These are phyloP conservation scores for Lithophane ornitopus DNA, from an alignment of 2,888 invertebrate species.

Conservation along the genomic window DNA sequence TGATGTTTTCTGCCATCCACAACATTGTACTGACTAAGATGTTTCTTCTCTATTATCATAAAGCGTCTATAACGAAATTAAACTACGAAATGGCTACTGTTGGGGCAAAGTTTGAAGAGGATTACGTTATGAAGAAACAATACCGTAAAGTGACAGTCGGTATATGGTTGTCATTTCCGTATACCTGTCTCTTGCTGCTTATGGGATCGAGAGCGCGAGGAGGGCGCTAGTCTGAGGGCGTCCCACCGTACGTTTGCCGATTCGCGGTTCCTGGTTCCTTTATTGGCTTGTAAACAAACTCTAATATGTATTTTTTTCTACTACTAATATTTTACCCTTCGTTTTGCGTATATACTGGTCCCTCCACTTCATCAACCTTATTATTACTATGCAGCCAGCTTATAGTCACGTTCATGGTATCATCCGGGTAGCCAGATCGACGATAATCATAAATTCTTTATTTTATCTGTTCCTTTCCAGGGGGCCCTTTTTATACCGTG, in stretches of 20 bases:
- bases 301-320: constrained; percentile 14
- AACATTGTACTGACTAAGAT: constrained; percentile 84
- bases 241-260: too few species aligned
- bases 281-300: constrained; percentile 2
- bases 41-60: constrained; percentile 82
- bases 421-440: constrained; percentile 52
- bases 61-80: constrained; percentile 81
- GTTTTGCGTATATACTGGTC: constrained; percentile 27
- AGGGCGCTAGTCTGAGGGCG: constrained; percentile 52
- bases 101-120: constrained; percentile 79
- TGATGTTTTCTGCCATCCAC: constrained; percentile 86
- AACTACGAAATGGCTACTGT: constrained; percentile 82
- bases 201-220: constrained; percentile 82
- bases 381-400: constrained; percentile 51
- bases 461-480: constrained; percentile 70
- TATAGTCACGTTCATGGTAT: constrained; percentile 53
- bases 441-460: constrained; percentile 58
- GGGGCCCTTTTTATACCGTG: constrained; percentile 84
- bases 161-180: constrained; percentile 79
- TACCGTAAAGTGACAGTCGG: constrained; percentile 80
- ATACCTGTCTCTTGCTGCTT: constrained; percentile 81
- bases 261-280: background rate
- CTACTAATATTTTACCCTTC: background rate
- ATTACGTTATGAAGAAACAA: constrained; percentile 79
- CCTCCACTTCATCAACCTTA: constrained; percentile 39